Base-by-base conservation (phyloP, 2,888 invertebrate genomes). In the Cantharis rustica region DNA sequence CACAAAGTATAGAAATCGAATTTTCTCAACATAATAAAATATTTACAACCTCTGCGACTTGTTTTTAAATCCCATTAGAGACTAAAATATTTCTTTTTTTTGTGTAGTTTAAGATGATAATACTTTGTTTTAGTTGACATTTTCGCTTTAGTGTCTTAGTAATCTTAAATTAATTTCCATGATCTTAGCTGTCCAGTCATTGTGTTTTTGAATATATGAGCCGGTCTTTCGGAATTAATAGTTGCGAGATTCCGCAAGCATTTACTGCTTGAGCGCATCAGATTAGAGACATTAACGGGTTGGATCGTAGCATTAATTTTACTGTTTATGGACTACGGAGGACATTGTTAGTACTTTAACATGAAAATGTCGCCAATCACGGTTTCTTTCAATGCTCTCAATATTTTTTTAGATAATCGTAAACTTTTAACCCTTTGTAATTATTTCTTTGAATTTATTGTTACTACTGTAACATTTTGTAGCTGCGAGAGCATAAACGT, bases 271-370 rank as follows among this genome's bases (percentile, higher is more conserved):
- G 84, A 84, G 84, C 86, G 84, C 86, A 88, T 87, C 88, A 87
- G 88, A 88, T 88, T 88, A 87, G 87, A 86, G 84, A 85, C 87
- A 87, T 87, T 88, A 88, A 88, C 86, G 84, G 85, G 84, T 84
- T 84, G 78, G 84, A 84, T 83, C 84, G 85, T 82, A 83, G 85
- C 87, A 88, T 88, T 88, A 87, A 88, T 88, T 88, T 88, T 85
- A 84, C 86, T 87, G 83, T 88, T 88, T 88, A 84, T 84, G 83
- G 84, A 79, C 79, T 81, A 82, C 82, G 80, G 79, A 80, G 81
- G 84, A 83, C 83, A 82, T 83, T 81, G 79, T 81, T 80, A 78
- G 75, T 76, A 71, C 70, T 73, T 79, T 73, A 79, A 79, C 73
- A 79, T 76, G 77, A 78, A 78, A 78, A 75, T 71, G 47, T 70